phyloP scores from a whole-genome alignment of 2,113 vertebrate species.

The Todiramphus saurophagus region DNA sequence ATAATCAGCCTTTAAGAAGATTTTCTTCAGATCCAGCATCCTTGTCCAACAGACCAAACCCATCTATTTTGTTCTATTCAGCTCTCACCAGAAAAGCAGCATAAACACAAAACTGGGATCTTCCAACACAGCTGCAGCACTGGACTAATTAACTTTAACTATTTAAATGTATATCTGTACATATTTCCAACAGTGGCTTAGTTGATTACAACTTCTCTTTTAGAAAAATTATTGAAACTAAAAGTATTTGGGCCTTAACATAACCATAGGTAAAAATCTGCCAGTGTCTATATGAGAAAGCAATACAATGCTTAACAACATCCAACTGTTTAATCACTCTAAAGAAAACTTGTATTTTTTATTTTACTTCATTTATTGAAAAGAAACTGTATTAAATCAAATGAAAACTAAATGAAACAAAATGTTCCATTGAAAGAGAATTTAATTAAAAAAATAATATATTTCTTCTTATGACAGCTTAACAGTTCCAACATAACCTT shows the following conservation, averaged over 20 bases:
- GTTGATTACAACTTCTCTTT: background rate
- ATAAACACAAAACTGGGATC: background rate
- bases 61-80: background rate
- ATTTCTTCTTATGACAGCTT: background rate
- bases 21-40: background rate
- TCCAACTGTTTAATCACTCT: background rate
- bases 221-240: background rate
- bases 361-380: background rate
- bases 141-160: background rate
- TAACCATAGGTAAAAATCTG: background rate
- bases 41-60: background rate
- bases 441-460: background rate
- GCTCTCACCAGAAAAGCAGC: background rate
- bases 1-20: background rate
- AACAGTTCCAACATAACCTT: background rate
- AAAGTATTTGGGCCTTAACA: background rate
- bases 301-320: background rate
- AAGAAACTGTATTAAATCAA: background rate
- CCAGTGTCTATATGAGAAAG: background rate
- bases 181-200: background rate
- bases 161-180: background rate
- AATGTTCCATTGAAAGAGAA: background rate
- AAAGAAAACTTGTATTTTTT: background rate
- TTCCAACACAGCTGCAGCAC: background rate
- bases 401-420: background rate